These are phyloP conservation scores for Pectinophora gossypiella DNA, from an alignment of 1,140 invertebrate species.

Conservation along the genomic window DNA sequence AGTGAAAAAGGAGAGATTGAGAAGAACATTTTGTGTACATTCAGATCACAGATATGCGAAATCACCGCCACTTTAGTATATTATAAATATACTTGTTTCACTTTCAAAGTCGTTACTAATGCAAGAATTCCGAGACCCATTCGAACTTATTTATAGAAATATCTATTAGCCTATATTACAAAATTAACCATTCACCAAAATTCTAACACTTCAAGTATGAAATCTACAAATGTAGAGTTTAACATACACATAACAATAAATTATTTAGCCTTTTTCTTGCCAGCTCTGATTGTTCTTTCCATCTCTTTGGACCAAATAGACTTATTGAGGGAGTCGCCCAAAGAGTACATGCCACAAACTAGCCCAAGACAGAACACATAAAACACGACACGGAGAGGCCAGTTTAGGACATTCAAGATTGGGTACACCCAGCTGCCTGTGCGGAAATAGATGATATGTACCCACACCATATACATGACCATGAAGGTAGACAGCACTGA, in stretches of 20 bases:
- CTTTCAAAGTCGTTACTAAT: too few relatives aligned
- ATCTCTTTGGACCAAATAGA: constrained; percentile 83
- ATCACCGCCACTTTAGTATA: too few relatives aligned
- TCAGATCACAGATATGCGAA: too few relatives aligned
- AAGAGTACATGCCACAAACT: constrained; percentile 78
- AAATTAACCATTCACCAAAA: constrained; percentile 3
- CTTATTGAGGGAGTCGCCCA: constrained; percentile 83
- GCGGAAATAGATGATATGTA: constrained; percentile 83
- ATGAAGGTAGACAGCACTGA: constrained; percentile 78
- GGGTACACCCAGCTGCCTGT: constrained; percentile 92
- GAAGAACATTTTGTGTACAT: too few relatives aligned
- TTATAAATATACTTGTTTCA: too few relatives aligned
- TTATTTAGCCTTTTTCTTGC: constrained; percentile 72
- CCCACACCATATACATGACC: constrained; percentile 84
- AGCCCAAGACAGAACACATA: constrained; percentile 78
- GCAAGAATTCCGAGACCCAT: too few relatives aligned
- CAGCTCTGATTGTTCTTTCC: constrained; percentile 68
- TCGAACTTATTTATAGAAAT: too few relatives aligned
- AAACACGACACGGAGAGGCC: constrained; percentile 83
- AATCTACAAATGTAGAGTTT: background rate
- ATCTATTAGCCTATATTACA: background rate
- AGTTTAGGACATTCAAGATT: constrained; percentile 84
- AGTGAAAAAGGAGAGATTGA: too few relatives aligned
- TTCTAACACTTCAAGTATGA: background rate
- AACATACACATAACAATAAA: background rate